Evolutionary conservation across 2,888 invertebrate genomes (phyloP), one percentile per base, ranked within the genome.

Genomic region (Phrixothrix hirtus): DNA sequence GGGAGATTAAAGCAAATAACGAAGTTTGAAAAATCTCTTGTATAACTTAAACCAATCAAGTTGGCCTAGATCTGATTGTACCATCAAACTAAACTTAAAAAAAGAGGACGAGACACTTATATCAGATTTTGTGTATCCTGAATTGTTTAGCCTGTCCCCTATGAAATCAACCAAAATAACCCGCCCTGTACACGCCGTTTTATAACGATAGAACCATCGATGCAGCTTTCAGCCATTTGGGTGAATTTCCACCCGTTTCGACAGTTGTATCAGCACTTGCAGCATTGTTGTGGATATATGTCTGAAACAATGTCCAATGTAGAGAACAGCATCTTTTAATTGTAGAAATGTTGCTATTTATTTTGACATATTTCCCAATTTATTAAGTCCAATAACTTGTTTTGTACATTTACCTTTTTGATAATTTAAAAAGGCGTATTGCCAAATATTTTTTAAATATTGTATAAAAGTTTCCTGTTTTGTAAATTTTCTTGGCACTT

Each of bases 401-500:
- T 15, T 42, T 4, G 46, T 49, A 30, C 54, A 57, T 39, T 55
- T 54, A 7, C 50, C 46, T 12, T 54, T 55, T 49, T 50, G 44
- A 25, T 43, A 59, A 34, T 57, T 45, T 6, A 58, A 16, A 42
- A 57, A 58, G 50, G 6, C 59, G 57, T n/a, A 61, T 51, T 25
- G 41, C 25, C 6, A 41, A 11, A 49, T 61, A 62, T 37, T 61
- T 49, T 47, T 57, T 58, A 29, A 50, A 47, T 16, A 51, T 48
- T 26, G 43, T 41, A 15, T 42, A 53, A 27, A 47, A 61, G 14
- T 57, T 14, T 13, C 51, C 56, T 17, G 55, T 42, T 25, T 44
- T 7, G 55, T 52, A 53, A 62, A 58, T 15, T 21, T 43, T 38
- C 58, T 47, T 17, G 34, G 11, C 21, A 36, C 29, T 46, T 57